phyloP scores from a whole-genome alignment of 2,113 vertebrate species.

The Rhabdornis inornatus region DNA sequence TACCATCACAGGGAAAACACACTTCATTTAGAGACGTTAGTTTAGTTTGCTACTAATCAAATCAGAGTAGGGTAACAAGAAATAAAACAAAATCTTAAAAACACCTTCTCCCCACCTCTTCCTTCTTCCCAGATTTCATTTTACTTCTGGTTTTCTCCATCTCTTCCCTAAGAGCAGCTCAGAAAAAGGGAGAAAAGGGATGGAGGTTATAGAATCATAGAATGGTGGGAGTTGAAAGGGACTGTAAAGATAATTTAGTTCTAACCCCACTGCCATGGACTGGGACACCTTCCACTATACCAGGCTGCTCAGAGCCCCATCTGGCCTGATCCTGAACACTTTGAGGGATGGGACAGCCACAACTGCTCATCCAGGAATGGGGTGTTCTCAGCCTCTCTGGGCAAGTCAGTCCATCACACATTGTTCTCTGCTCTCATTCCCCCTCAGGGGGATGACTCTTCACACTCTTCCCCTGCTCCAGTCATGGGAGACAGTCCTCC shows the following conservation, averaged over 20 bases:
- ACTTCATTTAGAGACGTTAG: neutral
- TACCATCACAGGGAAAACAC: neutral
- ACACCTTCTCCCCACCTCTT: neutral
- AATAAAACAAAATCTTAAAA: neutral
- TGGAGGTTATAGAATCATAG: neutral
- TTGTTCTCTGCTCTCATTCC: neutral
- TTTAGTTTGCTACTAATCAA: neutral
- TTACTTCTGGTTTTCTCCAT: neutral
- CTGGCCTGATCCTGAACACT: neutral
- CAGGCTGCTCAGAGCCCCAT: neutral
- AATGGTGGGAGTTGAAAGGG: neutral
- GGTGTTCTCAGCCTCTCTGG: neutral
- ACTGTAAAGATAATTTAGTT: neutral
- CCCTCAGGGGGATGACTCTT: neutral
- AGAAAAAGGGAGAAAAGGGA: neutral
- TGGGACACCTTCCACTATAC: neutral
- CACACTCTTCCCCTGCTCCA: neutral
- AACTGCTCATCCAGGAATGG: neutral
- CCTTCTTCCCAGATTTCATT: fast-evolving
- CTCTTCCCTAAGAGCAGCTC: neutral
- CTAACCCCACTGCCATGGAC: neutral
- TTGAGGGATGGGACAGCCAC: neutral
- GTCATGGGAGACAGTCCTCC: neutral
- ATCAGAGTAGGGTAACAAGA: neutral
- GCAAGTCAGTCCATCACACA: neutral